phyloP scores from a whole-genome alignment of 2,113 vertebrate species.

The Copsychus sechellarum region DNA sequence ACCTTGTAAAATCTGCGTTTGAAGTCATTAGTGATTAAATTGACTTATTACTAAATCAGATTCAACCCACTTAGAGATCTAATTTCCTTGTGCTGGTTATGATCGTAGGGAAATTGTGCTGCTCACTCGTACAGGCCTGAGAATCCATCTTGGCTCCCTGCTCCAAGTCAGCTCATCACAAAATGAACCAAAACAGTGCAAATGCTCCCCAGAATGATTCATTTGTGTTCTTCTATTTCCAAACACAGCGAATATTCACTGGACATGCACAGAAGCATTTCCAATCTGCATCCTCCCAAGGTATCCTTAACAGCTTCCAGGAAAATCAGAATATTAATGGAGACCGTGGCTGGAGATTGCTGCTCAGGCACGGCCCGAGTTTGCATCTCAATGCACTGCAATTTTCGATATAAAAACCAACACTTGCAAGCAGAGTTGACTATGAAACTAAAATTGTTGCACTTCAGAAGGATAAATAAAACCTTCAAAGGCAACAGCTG shows the following conservation, averaged over 20 bases:
- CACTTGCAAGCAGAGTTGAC: slow-evolving; percentile 30
- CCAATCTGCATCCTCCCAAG: not conserved
- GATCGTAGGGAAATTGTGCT: slow-evolving; percentile 45
- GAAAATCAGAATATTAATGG: slow-evolving; percentile 2
- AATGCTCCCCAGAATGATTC: not conserved
- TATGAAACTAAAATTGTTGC: slow-evolving; percentile 28
- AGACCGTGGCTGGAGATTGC: not conserved
- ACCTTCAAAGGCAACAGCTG: slow-evolving; percentile 61
- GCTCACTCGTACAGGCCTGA: not conserved
- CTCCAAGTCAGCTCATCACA: not conserved
- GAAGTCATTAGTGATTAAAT: slow-evolving; percentile 72
- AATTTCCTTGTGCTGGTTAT: slow-evolving; percentile 35
- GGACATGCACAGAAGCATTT: accelerated
- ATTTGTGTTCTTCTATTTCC: not conserved
- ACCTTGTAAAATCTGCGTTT: slow-evolving; percentile 64
- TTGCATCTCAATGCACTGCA: slow-evolving; percentile 46
- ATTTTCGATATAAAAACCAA: not conserved
- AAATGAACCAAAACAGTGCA: not conserved
- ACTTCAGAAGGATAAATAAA: slow-evolving; percentile 54
- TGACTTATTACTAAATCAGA: slow-evolving; percentile 66
- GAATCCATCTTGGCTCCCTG: slow-evolving; percentile 36
- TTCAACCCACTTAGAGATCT: slow-evolving; percentile 44
- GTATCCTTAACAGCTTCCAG: not conserved
- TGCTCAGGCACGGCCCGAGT: not conserved
- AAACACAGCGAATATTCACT: not conserved